Percentiles rank a stretch among this genome's conserved stretches.
These are phyloP conservation scores for Drosophila chauvacae DNA, from an alignment of 1,140 invertebrate genomes.

Conservation along the genomic window DNA sequence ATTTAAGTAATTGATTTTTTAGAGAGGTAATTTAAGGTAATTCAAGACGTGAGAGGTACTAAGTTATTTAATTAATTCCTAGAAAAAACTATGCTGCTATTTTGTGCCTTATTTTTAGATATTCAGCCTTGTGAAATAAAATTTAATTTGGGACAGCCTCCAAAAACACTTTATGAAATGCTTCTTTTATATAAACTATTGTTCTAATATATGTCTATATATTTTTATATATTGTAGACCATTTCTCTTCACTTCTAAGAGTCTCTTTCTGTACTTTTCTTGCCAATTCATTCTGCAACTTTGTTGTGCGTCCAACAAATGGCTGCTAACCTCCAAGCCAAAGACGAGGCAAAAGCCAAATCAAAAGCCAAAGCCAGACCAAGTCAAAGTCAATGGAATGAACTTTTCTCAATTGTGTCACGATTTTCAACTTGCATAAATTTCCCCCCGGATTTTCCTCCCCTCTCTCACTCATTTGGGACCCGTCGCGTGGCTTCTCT, in stretches of 20 bases:
- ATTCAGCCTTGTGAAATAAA: neutral
- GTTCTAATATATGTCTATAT: too few species aligned
- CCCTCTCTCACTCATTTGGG: neutral
- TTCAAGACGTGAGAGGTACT: neutral
- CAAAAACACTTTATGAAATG: neutral
- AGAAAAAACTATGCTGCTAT: neutral
- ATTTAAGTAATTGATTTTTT: slow-evolving; percentile 4
- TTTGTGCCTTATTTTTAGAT: neutral
- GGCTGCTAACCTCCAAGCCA: slow-evolving; percentile 20
- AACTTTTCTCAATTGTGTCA: slow-evolving; percentile 77
- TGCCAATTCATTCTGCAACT: slow-evolving; percentile 31
- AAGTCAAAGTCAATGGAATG: slow-evolving; percentile 63
- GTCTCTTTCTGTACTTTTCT: neutral
- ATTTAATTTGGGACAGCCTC: too few species aligned
- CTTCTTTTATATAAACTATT: neutral
- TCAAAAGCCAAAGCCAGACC: slow-evolving; percentile 34
- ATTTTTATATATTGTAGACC: neutral
- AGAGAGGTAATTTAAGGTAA: neutral
- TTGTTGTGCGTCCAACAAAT: slow-evolving; percentile 40
- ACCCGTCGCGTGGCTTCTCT: slow-evolving; percentile 37
- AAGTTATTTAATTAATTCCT: neutral
- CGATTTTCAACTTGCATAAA: slow-evolving; percentile 79
- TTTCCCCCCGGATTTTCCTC: slow-evolving; percentile 34
- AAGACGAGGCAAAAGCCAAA: slow-evolving; percentile 20
- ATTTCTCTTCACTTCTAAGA: neutral